Evolutionary conservation across 2,888 invertebrate genomes (phyloP).

Genomic region (Drosophila mayaguana): DNA sequence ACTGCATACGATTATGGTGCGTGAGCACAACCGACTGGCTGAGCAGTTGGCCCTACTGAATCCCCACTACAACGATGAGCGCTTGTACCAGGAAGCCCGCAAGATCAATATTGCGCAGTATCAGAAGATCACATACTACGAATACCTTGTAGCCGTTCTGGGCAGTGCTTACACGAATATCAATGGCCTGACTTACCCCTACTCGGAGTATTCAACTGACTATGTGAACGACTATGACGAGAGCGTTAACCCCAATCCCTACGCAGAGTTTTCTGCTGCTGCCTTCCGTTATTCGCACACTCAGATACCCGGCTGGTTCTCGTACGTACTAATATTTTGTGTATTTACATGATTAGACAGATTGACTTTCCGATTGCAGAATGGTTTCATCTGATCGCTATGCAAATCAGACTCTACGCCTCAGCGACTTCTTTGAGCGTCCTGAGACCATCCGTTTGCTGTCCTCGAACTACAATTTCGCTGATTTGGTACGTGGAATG

Average conservation of each 20-base stretch:
- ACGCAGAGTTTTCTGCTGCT: conserved; percentile 87
- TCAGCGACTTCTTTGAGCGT: conserved; percentile 75
- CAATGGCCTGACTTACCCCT: conserved; percentile 70
- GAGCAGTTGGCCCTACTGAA: conserved; percentile 84
- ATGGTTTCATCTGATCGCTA: conserved; percentile 70
- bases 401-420: conserved; percentile 73
- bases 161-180: conserved; percentile 73
- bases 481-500: conserved; percentile 90
- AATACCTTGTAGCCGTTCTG: conserved; percentile 85
- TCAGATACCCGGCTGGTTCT: conserved; percentile 85
- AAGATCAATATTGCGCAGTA: conserved; percentile 85
- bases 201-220: conserved; percentile 63
- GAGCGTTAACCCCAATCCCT: conserved; percentile 86
- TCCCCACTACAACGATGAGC: conserved; percentile 86
- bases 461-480: conserved; percentile 86
- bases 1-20: conserved; percentile 84
- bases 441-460: conserved; percentile 72
- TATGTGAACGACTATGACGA: conserved; percentile 86
- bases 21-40: conserved; percentile 86
- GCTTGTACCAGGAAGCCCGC: conserved; percentile 85
- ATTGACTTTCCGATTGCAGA: conserved; percentile 36
- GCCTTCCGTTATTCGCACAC: conserved; percentile 88
- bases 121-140: conserved; percentile 86
- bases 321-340: conserved; percentile 78
- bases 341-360: not conserved